These are phyloP conservation scores for Octodon degus DNA, from an alignment of 2,113 vertebrate species.

Conservation along the genomic window DNA sequence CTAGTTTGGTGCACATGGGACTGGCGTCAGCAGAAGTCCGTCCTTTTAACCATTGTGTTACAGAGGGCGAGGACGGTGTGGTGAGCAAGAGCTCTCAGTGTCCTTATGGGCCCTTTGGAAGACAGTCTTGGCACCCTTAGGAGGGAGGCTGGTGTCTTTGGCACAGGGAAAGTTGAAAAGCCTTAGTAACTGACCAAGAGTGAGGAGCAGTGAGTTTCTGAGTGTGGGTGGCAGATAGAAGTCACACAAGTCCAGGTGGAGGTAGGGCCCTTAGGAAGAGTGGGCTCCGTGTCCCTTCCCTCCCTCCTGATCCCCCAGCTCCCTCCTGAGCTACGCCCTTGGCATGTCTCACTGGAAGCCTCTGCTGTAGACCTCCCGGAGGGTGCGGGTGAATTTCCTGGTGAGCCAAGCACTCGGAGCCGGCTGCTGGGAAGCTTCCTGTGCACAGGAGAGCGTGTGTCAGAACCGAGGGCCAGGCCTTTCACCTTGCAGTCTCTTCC, in stretches of 20 bases:
- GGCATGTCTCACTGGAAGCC: background rate
- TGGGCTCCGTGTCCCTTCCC: too few relatives aligned
- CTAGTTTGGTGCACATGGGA: background rate
- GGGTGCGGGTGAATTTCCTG: background rate
- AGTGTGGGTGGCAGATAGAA: too few relatives aligned
- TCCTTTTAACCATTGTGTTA: background rate
- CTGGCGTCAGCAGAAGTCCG: background rate
- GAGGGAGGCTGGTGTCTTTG: too few relatives aligned
- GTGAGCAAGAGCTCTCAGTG: background rate
- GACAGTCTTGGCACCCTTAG: too few relatives aligned
- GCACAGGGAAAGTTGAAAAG: too few relatives aligned
- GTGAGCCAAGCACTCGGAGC: background rate
- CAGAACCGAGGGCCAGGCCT: background rate
- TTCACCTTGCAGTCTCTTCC: background rate
- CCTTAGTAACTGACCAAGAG: too few relatives aligned
- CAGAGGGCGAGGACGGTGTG: background rate
- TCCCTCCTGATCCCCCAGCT: background rate
- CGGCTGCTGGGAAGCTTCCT: background rate
- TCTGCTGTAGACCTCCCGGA: background rate
- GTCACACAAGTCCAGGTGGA: background rate
- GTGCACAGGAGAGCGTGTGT: background rate
- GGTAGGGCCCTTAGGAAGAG: background rate
- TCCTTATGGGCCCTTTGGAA: too few relatives aligned
- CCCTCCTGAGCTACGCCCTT: background rate
- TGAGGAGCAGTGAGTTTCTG: too few relatives aligned